These are phyloP conservation scores for Megalurothrips usitatus DNA, from an alignment of 2,888 invertebrate genomes.

Conservation along the genomic window DNA sequence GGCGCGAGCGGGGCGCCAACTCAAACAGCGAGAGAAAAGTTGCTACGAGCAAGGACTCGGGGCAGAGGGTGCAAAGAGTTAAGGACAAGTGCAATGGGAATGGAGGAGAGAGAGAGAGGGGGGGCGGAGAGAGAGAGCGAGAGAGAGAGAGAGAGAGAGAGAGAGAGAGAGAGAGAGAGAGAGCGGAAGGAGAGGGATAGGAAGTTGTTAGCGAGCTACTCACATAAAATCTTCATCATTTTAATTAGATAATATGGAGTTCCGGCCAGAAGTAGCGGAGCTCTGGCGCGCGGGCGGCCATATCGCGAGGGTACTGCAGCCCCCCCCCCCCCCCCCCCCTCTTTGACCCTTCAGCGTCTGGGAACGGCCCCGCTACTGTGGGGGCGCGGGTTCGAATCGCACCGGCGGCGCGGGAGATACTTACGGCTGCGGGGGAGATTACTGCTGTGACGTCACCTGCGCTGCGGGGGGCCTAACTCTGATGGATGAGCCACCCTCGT, in stretches of 20 bases:
- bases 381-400: not conserved
- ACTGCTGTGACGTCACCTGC: no score
- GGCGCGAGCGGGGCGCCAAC: no score
- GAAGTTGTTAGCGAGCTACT: not conserved
- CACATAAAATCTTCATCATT: constrained; percentile 6
- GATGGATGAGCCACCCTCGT: not conserved
- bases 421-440: not conserved
- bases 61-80: no score
- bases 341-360: no score
- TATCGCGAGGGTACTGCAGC: no score
- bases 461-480: not conserved
- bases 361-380: no score
- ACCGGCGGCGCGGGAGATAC: not conserved
- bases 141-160: constrained; percentile 1
- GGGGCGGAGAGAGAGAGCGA: not conserved
- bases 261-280: not conserved
- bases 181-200: not conserved
- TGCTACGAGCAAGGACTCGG: no score
- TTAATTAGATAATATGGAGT: constrained; percentile 5
- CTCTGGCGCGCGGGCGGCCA: no score
- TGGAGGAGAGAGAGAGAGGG: no score
- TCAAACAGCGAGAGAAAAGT: no score
- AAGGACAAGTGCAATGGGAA: no score
- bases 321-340: no score
- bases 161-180: constrained; percentile 1